Base-by-base conservation (phyloP, 2,113 vertebrate species). In the Phylloscopus trochiloides region DNA sequence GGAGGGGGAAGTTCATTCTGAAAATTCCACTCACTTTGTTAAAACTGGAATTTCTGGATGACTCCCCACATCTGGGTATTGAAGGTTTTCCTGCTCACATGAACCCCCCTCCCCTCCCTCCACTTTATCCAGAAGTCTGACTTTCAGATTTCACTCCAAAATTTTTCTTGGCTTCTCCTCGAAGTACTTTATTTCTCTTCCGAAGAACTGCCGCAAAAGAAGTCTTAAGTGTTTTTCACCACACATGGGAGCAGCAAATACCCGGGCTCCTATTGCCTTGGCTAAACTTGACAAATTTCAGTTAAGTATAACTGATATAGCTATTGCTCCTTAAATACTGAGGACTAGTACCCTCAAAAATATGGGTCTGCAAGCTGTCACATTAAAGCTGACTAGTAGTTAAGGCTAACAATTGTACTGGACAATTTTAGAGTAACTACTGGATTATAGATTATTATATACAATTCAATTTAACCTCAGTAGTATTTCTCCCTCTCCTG, bases 31-130 rank as follows among this genome's bases (percentile, higher is more conserved):
- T 15, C 3, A 9, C 65, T 82, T 85, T 78, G 18, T 71, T 91
- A 55, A 81, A 94, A 78, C 77, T 89, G 59, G 84, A 92, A 67
- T 94, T 92, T 92, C 92, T 97, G 57, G 76, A 31, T 95, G 55
- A 42, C 17, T 96, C 45, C 12, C 6, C 34, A 45, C 25, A 62
- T 54, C 38, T 77, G 47, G 31, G 7, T 87, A n/a, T 48, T 31
- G 43, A 73, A 55, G 9, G 13, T 67, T 91, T 94, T 84, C 47
- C 29, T 80, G 31, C 43, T 42, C 9, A 8, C 1, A 3, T 74
- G n/a, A 83, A 17, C 4, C 7, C 14, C 8, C 7, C 3, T 19
- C 13, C 12, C 14, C 6, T 21, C 4, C 5, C 3, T 12, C 5
- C 3, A 2, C 32, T 82, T 65, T 14, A 26, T 83, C n/a, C 43